Evolutionary conservation across 2,888 invertebrate species (phyloP).

Genomic region (Latrodectus hesperus): DNA sequence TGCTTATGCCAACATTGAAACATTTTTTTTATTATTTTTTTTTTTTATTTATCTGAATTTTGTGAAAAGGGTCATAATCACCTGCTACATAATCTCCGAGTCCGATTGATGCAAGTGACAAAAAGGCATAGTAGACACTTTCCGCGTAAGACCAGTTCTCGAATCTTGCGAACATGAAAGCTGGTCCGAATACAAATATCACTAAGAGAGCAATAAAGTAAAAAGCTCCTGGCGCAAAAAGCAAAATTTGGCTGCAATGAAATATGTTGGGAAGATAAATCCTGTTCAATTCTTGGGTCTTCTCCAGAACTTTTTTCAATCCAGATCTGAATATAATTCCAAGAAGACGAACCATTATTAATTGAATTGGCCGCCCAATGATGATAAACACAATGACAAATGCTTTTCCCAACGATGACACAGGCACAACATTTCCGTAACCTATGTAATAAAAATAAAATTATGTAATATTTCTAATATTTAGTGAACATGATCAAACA

Average conservation of each 20-base stretch:
- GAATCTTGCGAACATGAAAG: neutral
- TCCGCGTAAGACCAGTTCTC: slow-evolving; percentile 49
- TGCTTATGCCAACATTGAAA: too few species aligned
- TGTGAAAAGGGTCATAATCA: slow-evolving; percentile 5
- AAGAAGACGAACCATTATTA: slow-evolving; percentile 11
- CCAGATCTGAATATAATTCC: neutral
- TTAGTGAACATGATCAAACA: too few species aligned
- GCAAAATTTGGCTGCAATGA: neutral
- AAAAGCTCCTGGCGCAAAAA: neutral
- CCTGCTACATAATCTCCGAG: slow-evolving; percentile 57
- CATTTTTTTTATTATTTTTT: too few species aligned
- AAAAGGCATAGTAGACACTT: slow-evolving; percentile 41
- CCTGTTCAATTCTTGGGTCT: neutral
- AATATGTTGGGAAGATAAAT: neutral
- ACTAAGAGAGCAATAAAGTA: neutral
- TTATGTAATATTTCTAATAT: neutral
- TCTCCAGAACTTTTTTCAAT: neutral
- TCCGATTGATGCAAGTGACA: slow-evolving; percentile 49
- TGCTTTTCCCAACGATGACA: neutral
- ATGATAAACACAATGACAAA: neutral
- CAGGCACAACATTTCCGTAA: slow-evolving; percentile 11
- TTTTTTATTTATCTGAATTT: neutral
- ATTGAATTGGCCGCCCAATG: slow-evolving; percentile 7
- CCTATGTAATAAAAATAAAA: neutral
- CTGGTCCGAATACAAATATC: neutral